These are phyloP conservation scores for Eidolon dupreanum DNA, from an alignment of 2,797 vertebrate species.

Conservation along the genomic window DNA sequence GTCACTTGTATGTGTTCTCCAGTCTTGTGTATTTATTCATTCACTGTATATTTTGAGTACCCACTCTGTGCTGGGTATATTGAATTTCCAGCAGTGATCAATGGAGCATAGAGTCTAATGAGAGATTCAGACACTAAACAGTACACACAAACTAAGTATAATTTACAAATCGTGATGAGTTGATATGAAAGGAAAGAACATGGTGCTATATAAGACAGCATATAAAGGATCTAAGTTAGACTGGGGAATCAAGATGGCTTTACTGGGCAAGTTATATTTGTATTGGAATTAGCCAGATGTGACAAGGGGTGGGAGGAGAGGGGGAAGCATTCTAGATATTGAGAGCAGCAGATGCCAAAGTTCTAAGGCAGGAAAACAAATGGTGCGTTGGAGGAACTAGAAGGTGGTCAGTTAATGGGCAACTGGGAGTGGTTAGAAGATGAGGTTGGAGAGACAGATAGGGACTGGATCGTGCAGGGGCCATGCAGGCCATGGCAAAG, in stretches of 20 bases:
- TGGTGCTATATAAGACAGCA: neutral
- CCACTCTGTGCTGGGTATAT: neutral
- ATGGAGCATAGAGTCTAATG: neutral
- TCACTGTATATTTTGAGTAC: neutral
- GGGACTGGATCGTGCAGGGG: neutral
- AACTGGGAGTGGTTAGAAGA: neutral
- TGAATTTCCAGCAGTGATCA: neutral
- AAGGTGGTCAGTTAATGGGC: neutral
- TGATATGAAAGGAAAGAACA: neutral
- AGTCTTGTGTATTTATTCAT: neutral
- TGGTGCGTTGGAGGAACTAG: neutral
- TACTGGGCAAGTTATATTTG: neutral
- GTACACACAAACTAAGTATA: neutral
- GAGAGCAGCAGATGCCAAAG: neutral
- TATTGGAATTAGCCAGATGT: slow-evolving; percentile 13
- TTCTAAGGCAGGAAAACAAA: neutral
- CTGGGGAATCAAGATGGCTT: neutral
- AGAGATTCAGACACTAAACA: neutral
- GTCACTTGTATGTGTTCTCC: neutral
- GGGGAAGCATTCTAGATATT: neutral
- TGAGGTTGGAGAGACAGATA: neutral
- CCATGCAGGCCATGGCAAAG: neutral
- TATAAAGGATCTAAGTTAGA: neutral
- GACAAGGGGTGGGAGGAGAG: neutral
- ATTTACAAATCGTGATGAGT: neutral